Conservation (phyloP, 2,797 vertebrate species). For the Gobionotothen gibberifrons region DNA sequence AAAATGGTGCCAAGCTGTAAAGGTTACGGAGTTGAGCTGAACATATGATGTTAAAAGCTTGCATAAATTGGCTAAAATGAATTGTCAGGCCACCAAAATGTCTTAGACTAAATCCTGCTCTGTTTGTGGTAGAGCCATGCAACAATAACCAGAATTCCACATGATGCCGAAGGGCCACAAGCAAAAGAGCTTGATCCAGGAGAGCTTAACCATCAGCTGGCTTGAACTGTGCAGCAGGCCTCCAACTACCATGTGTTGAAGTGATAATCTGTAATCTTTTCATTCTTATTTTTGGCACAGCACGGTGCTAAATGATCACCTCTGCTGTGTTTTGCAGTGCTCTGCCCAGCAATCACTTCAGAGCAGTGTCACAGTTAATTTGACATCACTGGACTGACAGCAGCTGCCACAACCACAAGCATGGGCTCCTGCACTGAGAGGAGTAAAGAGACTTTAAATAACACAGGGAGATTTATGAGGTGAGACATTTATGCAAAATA, state of each 20-base stretch:
- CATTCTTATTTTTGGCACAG: conserved; percentile 15
- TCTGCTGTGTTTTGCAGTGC: conserved; percentile 21
- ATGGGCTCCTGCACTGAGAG: conserved; percentile 9
- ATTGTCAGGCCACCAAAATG: conserved; percentile 15
- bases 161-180: conserved; percentile 34
- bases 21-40: conserved; percentile 33
- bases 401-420: conserved; percentile 41
- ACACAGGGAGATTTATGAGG: conserved; percentile 19
- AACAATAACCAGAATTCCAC: conserved; percentile 40
- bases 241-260: conserved; percentile 37
- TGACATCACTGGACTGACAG: conserved; percentile 48
- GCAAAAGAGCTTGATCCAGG: conserved; percentile 55
- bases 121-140: conserved; percentile 13
- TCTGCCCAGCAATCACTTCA: conserved; percentile 47
- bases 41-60: conserved; percentile 13
- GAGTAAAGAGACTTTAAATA: conserved; percentile 41
- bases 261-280: conserved; percentile 47
- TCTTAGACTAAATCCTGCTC: conserved; percentile 29
- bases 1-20: conserved; percentile 32
- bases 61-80: conserved; percentile 2
- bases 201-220: conserved; percentile 56
- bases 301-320: conserved; percentile 48
- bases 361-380: conserved; percentile 37
- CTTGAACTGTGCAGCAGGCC: conserved; percentile 31
- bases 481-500: background rate